Evolutionary conservation across 2,113 vertebrate genomes (phyloP).

Genomic region (Ophthalmotilapia sp.): DNA sequence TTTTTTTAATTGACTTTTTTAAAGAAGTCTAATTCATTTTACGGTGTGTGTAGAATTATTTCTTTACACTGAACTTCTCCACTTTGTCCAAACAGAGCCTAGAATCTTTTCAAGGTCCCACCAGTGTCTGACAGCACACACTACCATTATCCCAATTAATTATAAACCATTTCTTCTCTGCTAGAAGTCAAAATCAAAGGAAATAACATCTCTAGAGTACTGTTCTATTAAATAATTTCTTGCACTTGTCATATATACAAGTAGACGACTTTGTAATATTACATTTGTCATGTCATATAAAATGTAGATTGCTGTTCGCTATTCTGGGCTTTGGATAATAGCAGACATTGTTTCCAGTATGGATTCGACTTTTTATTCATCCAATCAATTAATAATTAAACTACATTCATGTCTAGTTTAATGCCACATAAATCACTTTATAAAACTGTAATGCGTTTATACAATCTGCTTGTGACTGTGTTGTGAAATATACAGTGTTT

Average conservation of each 20-base stretch:
- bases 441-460: background rate
- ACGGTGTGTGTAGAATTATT: background rate
- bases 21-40: background rate
- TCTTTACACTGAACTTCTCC: background rate
- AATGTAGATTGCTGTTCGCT: background rate
- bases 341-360: background rate
- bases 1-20: background rate
- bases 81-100: background rate
- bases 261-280: background rate
- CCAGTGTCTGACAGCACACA: slow-evolving; percentile 3
- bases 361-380: background rate
- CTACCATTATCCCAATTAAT: slow-evolving; percentile 2
- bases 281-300: background rate
- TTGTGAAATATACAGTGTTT: background rate
- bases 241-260: background rate
- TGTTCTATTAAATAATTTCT: background rate
- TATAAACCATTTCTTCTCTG: background rate
- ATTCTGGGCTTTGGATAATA: background rate
- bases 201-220: background rate
- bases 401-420: background rate
- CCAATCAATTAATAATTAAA: background rate
- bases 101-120: background rate
- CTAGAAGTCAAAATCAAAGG: background rate
- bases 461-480: background rate
- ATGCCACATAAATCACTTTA: background rate